Percentiles rank a stretch among this genome's conserved stretches.
These are phyloP conservation scores for Ascaphus truei DNA, from an alignment of 2,113 vertebrate species.

Conservation along the genomic window DNA sequence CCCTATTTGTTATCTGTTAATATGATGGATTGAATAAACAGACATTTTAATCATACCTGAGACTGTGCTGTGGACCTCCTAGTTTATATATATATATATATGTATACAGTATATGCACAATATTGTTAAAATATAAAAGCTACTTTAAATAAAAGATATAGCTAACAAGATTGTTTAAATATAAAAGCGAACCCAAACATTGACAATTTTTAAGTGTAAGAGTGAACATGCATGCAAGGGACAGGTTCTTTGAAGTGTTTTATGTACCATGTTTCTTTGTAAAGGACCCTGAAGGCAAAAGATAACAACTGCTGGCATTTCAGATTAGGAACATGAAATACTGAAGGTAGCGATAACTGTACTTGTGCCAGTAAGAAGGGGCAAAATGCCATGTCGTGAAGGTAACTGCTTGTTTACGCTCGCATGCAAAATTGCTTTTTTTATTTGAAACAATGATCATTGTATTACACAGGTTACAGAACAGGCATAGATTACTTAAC, in stretches of 20 bases:
- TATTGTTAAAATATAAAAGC: neutral
- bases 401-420: neutral
- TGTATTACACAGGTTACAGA: neutral
- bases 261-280: conserved; percentile 23
- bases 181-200: conserved; percentile 24
- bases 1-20: too few species aligned
- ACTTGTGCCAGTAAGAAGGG: conserved; percentile 17
- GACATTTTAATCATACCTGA: too few species aligned
- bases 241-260: conserved; percentile 31
- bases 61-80: too few species aligned
- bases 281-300: conserved; percentile 30
- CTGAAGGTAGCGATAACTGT: neutral
- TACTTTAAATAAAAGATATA: neutral
- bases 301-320: conserved; percentile 30
- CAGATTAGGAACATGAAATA: conserved; percentile 30
- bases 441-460: neutral
- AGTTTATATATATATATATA: too few species aligned
- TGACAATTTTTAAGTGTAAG: conserved; percentile 21
- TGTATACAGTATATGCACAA: neutral
- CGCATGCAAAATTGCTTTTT: neutral
- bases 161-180: neutral
- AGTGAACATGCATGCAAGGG: neutral
- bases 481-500: neutral
- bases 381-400: conserved; percentile 6
- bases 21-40: too few species aligned